These are phyloP conservation scores for Gallinago paraguaiae DNA, from an alignment of 2,113 vertebrate genomes.

Conservation along the genomic window DNA sequence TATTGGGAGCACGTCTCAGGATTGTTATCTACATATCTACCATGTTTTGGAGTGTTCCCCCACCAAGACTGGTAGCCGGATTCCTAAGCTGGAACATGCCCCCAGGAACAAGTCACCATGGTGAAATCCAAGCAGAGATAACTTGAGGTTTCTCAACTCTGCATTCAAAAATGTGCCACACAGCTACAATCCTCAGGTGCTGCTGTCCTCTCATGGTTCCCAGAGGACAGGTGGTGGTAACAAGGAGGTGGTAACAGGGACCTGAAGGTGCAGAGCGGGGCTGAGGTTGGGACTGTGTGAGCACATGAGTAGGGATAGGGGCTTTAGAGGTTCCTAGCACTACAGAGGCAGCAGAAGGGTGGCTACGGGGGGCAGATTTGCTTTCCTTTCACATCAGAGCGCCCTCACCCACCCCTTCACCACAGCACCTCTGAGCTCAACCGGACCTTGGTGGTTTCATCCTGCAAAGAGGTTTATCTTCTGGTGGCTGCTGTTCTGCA, in stretches of 20 bases:
- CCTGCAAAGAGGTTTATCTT: not conserved
- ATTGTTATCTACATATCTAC: not conserved
- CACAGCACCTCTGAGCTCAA: not conserved
- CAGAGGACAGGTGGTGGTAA: not conserved
- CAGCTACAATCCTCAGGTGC: not conserved
- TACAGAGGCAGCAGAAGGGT: not conserved
- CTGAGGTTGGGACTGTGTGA: not conserved
- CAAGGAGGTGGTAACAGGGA: not conserved
- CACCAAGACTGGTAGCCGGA: not conserved
- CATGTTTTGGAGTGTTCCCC: not conserved
- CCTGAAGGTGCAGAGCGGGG: not conserved
- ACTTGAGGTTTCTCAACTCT: not conserved
- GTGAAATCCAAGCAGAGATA: not conserved
- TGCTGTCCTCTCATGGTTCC: not conserved
- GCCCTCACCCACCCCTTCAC: rapidly evolving
- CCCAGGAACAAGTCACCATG: not conserved
- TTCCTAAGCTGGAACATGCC: not conserved
- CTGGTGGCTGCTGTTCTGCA: not conserved
- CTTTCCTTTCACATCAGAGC: not conserved
- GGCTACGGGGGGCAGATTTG: not conserved
- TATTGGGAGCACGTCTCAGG: not conserved
- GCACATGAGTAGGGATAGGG: not conserved
- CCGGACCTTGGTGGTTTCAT: not conserved
- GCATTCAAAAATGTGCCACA: not conserved
- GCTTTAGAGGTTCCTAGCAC: not conserved